Conservation (phyloP, 2,888 invertebrate species). For the Patella ulyssiponensis region DNA sequence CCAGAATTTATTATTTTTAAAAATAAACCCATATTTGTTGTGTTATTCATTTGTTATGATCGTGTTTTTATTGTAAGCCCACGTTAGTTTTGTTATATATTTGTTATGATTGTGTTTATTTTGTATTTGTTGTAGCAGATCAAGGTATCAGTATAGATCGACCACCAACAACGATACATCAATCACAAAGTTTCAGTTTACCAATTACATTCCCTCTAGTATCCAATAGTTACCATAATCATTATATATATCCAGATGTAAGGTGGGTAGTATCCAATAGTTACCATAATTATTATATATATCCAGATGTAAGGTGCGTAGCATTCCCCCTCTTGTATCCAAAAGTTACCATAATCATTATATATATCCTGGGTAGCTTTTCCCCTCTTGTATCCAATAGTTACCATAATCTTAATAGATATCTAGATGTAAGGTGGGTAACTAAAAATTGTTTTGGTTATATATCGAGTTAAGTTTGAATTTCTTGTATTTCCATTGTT, state of each 20-base stretch:
- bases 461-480: no score
- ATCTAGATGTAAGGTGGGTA: no score
- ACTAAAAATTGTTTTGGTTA: no score
- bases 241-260: not conserved
- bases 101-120: no score
- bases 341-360: constrained; percentile 1
- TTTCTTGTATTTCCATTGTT: no score
- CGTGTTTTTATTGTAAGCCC: no score
- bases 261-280: not conserved
- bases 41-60: no score
- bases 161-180: not conserved
- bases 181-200: not conserved
- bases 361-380: not conserved
- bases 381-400: no score
- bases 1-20: no score
- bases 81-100: no score
- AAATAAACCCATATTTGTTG: no score
- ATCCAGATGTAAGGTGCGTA: no score
- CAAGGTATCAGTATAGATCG: not conserved
- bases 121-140: not conserved
- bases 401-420: not conserved
- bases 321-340: not conserved
- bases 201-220: not conserved
- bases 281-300: not conserved
- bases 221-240: constrained; percentile 5